Evolutionary conservation across 2,888 invertebrate species (phyloP), one percentile per base, ranked within the genome.

Genomic region (Himalopsyche tibetana): DNA sequence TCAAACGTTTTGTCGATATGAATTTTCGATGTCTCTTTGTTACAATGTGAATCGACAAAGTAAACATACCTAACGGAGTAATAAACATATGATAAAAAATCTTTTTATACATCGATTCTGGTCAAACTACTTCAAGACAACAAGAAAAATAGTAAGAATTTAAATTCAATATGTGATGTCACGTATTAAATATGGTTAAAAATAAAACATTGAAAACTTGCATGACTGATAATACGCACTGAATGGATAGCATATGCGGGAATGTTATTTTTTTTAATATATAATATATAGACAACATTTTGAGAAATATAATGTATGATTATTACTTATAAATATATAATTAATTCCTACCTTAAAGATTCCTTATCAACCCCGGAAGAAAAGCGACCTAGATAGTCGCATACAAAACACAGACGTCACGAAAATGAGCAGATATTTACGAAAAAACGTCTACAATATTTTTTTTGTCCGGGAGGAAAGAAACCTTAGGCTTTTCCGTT

Each of bases 381-480:
- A 74, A 74, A 74, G 38, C 74, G 36, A 74, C 74, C 74, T 36
- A 74, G 74, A 74, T 74, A 74, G 74, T 74, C 74, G 74, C 74
- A 36, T 69, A 69, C 36, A 36, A 74, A 74, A 74, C 28, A 74
- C 74, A 74, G 74, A 74, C 74, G 74, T 74, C 74, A 74, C 74
- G 74, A 36, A 74, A 74, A 74, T 38, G 8, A 28, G 74, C 74
- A 74, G 74, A 38, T 74, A 74, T 74, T 28, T 15, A 36, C 74
- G 15, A 74, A n/a, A 74, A 63, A 74, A 36, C n/a, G 12, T 74
- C 38, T 28, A 28, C 28, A 74, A 12, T 28, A 74, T 74, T 74
- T 38, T n/a, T 36, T 5, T 36, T 38, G 74, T 5, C 74, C 36
- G 74, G 11, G 38, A 36, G 12, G 74, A 12, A 6, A 74, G 36